Conservation (phyloP, 2,888 invertebrate species). For the Acleris holmiana region DNA sequence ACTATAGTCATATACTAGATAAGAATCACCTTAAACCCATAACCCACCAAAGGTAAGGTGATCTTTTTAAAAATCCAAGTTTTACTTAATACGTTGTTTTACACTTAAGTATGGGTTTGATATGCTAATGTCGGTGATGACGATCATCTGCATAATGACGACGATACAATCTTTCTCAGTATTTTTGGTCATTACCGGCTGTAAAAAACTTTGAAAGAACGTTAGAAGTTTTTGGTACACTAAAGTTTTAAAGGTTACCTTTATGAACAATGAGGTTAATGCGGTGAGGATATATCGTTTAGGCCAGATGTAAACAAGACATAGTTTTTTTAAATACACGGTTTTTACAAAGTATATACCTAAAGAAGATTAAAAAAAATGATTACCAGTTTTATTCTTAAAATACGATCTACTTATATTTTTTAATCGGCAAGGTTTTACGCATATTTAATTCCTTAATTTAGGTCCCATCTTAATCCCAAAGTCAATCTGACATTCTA, state of each 20-base stretch:
- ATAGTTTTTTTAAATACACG: too few species aligned
- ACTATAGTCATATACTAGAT: background rate
- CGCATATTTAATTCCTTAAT: too few species aligned
- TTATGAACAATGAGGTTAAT: too few species aligned
- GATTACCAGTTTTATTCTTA: too few species aligned
- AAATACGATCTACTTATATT: too few species aligned
- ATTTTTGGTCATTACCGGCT: slow-evolving; percentile 26
- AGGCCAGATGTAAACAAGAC: too few species aligned
- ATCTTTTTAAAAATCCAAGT: slow-evolving; percentile 25
- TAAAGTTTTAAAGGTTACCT: background rate
- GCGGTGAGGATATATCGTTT: too few species aligned
- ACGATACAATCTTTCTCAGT: slow-evolving; percentile 36
- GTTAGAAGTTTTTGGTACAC: slow-evolving; percentile 4
- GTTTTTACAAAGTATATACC: too few species aligned
- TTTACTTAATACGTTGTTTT: slow-evolving; percentile 26
- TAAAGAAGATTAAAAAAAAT: too few species aligned
- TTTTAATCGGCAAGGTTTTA: too few species aligned
- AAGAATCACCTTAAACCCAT: slow-evolving; percentile 10
- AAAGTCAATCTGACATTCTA: too few species aligned
- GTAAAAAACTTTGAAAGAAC: slow-evolving; percentile 13
- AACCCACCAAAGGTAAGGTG: slow-evolving; percentile 23
- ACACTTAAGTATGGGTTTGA: slow-evolving; percentile 47
- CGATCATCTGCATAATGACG: slow-evolving; percentile 43
- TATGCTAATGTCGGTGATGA: slow-evolving; percentile 45
- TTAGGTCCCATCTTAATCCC: too few species aligned